Conservation (phyloP, 2,888 invertebrate genomes). For the Psylliodes chrysocephalus region DNA sequence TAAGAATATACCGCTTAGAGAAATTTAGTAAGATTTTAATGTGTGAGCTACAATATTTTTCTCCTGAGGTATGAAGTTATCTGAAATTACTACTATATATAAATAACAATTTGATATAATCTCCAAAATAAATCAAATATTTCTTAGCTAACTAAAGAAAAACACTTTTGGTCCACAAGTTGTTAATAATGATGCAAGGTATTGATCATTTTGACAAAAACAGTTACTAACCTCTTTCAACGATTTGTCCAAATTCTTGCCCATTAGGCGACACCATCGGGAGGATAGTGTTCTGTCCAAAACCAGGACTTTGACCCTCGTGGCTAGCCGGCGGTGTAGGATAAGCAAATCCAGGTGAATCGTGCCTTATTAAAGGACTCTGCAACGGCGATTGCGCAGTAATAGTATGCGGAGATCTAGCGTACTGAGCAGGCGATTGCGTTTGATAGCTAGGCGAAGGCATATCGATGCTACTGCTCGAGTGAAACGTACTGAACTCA, state of each 20-base stretch:
- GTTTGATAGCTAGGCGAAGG: constrained; percentile 64
- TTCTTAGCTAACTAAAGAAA: too few relatives aligned
- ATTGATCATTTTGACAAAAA: too few relatives aligned
- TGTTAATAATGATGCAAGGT: too few relatives aligned
- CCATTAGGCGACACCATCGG: constrained; percentile 64
- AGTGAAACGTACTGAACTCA: constrained; percentile 84
- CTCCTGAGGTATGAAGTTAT: too few relatives aligned
- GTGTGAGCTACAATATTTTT: too few relatives aligned
- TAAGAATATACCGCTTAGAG: too few relatives aligned
- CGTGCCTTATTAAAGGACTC: constrained; percentile 71
- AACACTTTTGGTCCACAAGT: too few relatives aligned
- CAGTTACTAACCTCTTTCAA: constrained; percentile 55
- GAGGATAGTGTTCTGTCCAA: constrained; percentile 61
- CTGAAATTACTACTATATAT: too few relatives aligned
- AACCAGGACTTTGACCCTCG: constrained; percentile 77
- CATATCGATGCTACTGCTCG: constrained; percentile 61
- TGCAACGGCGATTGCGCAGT: constrained; percentile 72
- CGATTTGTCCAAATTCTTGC: constrained; percentile 60
- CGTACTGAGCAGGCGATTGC: constrained; percentile 62
- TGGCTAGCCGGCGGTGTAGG: constrained; percentile 91
- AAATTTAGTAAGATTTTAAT: too few relatives aligned
- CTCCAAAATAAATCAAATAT: too few relatives aligned
- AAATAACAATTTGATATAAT: too few relatives aligned
- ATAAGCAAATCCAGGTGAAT: constrained; percentile 82
- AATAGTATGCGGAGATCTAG: constrained; percentile 61